phyloP scores from a whole-genome alignment of 2,113 vertebrate species.

The Taurulus bubalis region DNA sequence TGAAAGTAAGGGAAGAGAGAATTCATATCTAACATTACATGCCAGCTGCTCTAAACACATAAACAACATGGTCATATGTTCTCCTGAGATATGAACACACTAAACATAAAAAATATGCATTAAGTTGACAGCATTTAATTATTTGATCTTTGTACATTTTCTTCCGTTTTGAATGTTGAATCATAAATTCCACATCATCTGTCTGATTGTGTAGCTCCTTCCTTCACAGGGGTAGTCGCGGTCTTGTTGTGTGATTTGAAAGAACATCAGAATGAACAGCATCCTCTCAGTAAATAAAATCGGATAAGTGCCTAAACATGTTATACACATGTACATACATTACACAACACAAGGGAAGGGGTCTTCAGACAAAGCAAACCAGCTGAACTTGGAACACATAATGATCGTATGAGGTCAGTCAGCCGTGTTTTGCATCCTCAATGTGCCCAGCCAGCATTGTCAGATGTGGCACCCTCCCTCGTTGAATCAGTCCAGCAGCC shows the following conservation, averaged over 20 bases:
- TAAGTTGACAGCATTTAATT: neutral
- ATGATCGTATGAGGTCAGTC: conserved; percentile 66
- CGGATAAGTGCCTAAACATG: conserved; percentile 15
- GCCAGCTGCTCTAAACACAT: neutral
- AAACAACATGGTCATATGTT: neutral
- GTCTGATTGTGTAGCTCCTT: neutral
- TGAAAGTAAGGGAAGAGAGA: neutral
- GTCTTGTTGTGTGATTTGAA: neutral
- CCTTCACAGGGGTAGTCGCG: neutral
- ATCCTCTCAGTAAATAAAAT: conserved; percentile 1
- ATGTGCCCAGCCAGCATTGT: conserved; percentile 45
- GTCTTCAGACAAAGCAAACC: conserved; percentile 22
- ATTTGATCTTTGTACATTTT: neutral
- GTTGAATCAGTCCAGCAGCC: conserved; percentile 34
- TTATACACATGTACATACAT: neutral
- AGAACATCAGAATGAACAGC: neutral
- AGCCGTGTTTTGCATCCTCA: conserved; percentile 53
- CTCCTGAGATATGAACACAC: neutral
- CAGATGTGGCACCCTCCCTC: conserved; percentile 53
- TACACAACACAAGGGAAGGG: neutral
- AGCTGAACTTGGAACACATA: conserved; percentile 15
- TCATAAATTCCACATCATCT: neutral
- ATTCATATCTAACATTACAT: neutral
- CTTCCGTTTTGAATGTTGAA: neutral
- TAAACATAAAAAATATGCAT: neutral